phyloP scores from a whole-genome alignment of 2,113 vertebrate species.

The Argyrosomus japonicus region DNA sequence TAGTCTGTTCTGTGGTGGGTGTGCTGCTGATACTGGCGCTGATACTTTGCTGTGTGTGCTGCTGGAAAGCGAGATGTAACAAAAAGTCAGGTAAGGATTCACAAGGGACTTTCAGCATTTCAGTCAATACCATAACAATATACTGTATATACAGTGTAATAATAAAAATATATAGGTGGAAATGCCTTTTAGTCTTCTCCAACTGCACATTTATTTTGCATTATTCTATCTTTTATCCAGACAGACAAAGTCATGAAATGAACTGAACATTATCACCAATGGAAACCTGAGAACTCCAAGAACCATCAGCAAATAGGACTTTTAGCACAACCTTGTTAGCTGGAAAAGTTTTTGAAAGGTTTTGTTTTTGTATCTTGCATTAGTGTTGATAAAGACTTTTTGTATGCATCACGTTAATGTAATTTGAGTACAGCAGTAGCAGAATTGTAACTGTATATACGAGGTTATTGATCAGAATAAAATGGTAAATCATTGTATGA shows the following conservation, averaged over 20 bases:
- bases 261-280: background rate
- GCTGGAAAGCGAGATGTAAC: background rate
- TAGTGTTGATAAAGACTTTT: background rate
- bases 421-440: background rate
- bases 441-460: no score
- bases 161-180: background rate
- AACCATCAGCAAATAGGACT: background rate
- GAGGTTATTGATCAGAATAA: no score
- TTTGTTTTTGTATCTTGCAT: background rate
- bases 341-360: background rate
- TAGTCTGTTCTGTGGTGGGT: background rate
- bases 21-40: background rate
- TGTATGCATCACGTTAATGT: background rate
- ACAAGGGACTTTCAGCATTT: background rate
- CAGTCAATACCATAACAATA: background rate
- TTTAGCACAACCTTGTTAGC: no score
- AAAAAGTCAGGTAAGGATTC: conserved; percentile 39
- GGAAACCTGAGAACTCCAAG: background rate
- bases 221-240: background rate
- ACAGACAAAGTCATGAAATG: background rate
- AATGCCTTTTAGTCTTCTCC: background rate
- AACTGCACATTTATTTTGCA: background rate
- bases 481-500: background rate
- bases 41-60: conserved; percentile 26
- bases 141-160: no score